phyloP scores from a whole-genome alignment of 2,888 invertebrate genomes.

The Athripsodes cinereus region DNA sequence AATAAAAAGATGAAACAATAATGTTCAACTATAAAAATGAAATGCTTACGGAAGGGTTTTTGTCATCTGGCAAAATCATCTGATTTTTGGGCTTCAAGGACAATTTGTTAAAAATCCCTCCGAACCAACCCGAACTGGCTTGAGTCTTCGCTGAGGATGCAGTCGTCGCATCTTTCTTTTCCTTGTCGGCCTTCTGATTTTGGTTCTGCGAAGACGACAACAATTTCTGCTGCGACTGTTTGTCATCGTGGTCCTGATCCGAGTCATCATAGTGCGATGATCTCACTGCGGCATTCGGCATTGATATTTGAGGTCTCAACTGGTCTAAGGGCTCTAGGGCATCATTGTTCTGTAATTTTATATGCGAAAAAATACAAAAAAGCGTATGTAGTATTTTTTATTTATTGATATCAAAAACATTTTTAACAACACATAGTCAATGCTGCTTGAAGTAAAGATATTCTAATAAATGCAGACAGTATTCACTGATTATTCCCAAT shows the following conservation, averaged over 20 bases:
- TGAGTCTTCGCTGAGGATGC: constrained; percentile 33
- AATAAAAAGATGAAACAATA: too few relatives aligned
- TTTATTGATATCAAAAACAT: too few relatives aligned
- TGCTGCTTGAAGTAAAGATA: too few relatives aligned
- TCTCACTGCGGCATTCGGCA: constrained; percentile 40
- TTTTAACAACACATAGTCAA: too few relatives aligned
- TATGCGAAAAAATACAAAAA: constrained; percentile 27
- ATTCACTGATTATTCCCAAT: too few relatives aligned
- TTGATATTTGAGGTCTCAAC: constrained; percentile 48
- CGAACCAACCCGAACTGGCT: constrained; percentile 67
- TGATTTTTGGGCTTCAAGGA: constrained; percentile 83
- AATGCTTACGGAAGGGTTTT: constrained; percentile 67
- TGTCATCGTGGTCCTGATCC: constrained; percentile 32
- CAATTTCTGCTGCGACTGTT: background rate
- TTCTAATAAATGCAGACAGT: too few relatives aligned
- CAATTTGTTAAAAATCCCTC: constrained; percentile 79
- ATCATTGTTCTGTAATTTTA: constrained; percentile 22
- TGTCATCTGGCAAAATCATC: constrained; percentile 94
- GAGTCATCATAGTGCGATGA: constrained; percentile 31
- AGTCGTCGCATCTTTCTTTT: constrained; percentile 30
- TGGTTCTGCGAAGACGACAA: background rate
- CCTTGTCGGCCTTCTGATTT: constrained; percentile 24
- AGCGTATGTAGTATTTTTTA: constrained; percentile 26
- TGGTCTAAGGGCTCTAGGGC: constrained; percentile 32
- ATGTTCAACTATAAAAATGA: too few relatives aligned